phyloP scores from a whole-genome alignment of 2,888 invertebrate genomes.

The Endomychus coccineus region DNA sequence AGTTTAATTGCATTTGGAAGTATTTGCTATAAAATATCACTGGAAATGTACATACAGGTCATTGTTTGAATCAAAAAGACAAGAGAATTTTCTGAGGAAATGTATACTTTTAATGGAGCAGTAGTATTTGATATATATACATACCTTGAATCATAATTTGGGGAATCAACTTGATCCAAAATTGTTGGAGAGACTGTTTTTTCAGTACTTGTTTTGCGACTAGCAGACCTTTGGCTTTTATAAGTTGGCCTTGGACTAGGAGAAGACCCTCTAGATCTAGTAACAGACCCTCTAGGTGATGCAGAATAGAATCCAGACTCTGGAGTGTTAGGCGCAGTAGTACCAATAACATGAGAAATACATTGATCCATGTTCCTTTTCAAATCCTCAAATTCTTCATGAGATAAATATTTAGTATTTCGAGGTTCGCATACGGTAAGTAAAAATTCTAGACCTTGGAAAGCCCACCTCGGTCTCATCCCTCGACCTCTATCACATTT shows the following conservation, averaged over 20 bases:
- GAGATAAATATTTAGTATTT: constrained; percentile 67
- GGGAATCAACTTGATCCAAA: constrained; percentile 25
- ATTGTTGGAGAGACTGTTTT: constrained; percentile 25
- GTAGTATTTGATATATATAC: no score
- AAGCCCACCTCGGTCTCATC: constrained; percentile 78
- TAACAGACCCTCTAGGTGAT: constrained; percentile 34
- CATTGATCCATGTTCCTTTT: constrained; percentile 77
- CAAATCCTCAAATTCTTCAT: constrained; percentile 72
- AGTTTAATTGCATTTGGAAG: no score
- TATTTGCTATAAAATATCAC: no score
- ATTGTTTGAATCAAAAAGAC: no score
- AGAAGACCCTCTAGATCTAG: constrained; percentile 38
- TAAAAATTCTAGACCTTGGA: constrained; percentile 81
- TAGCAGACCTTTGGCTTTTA: constrained; percentile 37
- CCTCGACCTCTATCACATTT: constrained; percentile 73
- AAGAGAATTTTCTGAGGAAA: no score
- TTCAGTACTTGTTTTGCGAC: constrained; percentile 38
- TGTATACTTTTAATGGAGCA: no score
- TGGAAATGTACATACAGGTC: no score
- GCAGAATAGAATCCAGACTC: constrained; percentile 39
- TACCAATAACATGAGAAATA: constrained; percentile 77
- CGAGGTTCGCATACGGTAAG: constrained; percentile 78
- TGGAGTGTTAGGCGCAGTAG: constrained; percentile 38
- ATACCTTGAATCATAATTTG: no score
- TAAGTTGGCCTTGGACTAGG: constrained; percentile 40